Conservation (phyloP, 2,888 invertebrate genomes). For the Malachius bipustulatus region DNA sequence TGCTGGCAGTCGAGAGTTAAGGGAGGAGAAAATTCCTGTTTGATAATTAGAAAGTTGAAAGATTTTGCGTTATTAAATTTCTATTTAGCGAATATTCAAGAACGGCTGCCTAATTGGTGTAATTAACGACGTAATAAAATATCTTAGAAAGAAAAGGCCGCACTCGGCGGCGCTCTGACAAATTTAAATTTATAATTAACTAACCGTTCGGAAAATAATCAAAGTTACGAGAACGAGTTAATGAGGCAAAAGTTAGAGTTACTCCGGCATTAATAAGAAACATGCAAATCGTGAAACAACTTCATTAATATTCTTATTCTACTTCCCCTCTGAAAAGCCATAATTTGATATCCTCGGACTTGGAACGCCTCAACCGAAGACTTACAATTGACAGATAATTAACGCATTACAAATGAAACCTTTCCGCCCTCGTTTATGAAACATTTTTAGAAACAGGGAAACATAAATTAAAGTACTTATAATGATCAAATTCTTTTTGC, state of each 20-base stretch:
- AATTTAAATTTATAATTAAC: constrained; percentile 30
- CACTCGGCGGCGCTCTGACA: neutral
- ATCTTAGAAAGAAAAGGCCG: constrained; percentile 28
- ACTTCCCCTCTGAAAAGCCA: constrained; percentile 24
- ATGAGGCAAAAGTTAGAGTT: constrained; percentile 31
- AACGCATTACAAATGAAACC: too few relatives aligned
- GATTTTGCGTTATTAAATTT: constrained; percentile 32
- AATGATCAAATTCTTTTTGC: too few relatives aligned
- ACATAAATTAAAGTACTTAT: too few relatives aligned
- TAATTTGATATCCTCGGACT: constrained; percentile 26
- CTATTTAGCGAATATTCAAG: constrained; percentile 26
- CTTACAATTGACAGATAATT: neutral
- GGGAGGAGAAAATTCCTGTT: too few relatives aligned
- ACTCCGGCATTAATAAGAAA: constrained; percentile 30
- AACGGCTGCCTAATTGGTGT: constrained; percentile 27
- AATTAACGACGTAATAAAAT: constrained; percentile 31
- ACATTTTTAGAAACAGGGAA: too few relatives aligned
- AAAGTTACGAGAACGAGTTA: constrained; percentile 30
- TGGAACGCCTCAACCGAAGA: constrained; percentile 2
- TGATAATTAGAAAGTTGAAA: constrained; percentile 24
- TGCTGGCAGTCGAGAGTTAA: too few relatives aligned
- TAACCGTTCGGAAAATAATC: constrained; percentile 37
- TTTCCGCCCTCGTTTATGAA: too few relatives aligned
- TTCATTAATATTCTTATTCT: constrained; percentile 36
- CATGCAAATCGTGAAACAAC: constrained; percentile 35